phyloP scores from a whole-genome alignment of 2,113 vertebrate species.

The Puntigrus tetrazona region DNA sequence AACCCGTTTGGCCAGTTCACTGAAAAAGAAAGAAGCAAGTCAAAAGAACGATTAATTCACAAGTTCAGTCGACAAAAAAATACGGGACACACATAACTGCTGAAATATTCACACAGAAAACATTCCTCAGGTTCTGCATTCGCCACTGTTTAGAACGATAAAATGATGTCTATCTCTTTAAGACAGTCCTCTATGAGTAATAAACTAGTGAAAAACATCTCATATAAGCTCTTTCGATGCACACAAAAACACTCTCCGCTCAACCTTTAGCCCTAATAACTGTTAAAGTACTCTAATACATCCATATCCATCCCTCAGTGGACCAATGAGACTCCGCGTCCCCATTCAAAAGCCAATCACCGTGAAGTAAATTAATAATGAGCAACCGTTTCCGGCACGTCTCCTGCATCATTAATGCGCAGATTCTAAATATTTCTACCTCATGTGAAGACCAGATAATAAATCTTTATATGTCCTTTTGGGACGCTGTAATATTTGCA shows the following conservation, averaged over 20 bases:
- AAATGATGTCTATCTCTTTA: slow-evolving; percentile 35
- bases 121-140: neutral
- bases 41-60: neutral
- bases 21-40: neutral
- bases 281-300: slow-evolving; percentile 45
- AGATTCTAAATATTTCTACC: slow-evolving; percentile 16
- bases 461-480: slow-evolving; percentile 41
- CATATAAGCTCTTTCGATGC: slow-evolving; percentile 37
- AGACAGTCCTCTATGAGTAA: slow-evolving; percentile 57
- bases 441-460: slow-evolving; percentile 40
- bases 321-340: slow-evolving; percentile 27
- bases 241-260: slow-evolving; percentile 21
- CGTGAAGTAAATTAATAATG: slow-evolving; percentile 54
- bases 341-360: slow-evolving; percentile 46
- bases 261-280: slow-evolving; percentile 19
- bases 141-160: neutral
- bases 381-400: slow-evolving; percentile 45
- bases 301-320: slow-evolving; percentile 39
- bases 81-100: neutral
- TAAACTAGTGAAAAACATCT: slow-evolving; percentile 22
- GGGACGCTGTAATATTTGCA: slow-evolving; percentile 34
- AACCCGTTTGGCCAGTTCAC: neutral
- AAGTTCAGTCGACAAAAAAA: neutral
- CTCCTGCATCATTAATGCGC: slow-evolving; percentile 41
- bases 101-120: neutral